Percentiles rank a stretch among this genome's conserved stretches.
Evolutionary conservation across 2,113 vertebrate species (phyloP).

Genomic region (Protobothrops flavoviridis): DNA sequence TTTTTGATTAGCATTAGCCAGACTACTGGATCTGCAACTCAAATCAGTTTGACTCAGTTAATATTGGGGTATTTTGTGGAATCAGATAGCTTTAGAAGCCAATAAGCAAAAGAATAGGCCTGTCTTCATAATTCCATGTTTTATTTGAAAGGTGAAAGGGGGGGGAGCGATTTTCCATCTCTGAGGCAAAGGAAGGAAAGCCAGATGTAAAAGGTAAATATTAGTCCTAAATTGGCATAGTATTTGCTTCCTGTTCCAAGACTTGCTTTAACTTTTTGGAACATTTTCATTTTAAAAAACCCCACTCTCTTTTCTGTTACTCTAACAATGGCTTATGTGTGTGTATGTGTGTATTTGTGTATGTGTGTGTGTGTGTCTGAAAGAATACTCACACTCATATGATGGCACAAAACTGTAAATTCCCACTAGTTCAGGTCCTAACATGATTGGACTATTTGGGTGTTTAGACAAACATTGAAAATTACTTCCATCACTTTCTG

Average conservation of each 20-base stretch:
- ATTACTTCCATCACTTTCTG: slow-evolving; percentile 36
- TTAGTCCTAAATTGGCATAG: slow-evolving; percentile 68
- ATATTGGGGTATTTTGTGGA: background rate
- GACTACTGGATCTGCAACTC: background rate
- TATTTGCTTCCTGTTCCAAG: slow-evolving; percentile 68
- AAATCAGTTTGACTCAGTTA: background rate
- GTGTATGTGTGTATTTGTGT: background rate
- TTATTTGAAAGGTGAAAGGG: slow-evolving; percentile 23
- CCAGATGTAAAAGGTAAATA: slow-evolving; percentile 63
- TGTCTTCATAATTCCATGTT: slow-evolving; percentile 21
- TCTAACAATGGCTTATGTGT: slow-evolving; percentile 48
- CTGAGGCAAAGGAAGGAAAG: slow-evolving; percentile 54
- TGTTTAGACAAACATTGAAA: slow-evolving; percentile 42
- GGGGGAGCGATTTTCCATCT: slow-evolving; percentile 68
- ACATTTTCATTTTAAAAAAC: slow-evolving; percentile 52
- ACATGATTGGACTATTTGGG: slow-evolving; percentile 66
- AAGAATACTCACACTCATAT: slow-evolving; percentile 49
- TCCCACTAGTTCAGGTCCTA: slow-evolving; percentile 67
- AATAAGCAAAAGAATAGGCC: slow-evolving; percentile 30
- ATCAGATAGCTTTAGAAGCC: background rate
- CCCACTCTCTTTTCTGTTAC: slow-evolving; percentile 59
- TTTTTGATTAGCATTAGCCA: background rate
- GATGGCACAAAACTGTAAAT: slow-evolving; percentile 57
- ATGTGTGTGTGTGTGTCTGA: background rate
- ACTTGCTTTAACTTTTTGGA: slow-evolving; percentile 61